Evolutionary conservation across 2,888 invertebrate species (phyloP), one percentile per base, ranked within the genome.

Genomic region (Erannis defoliaria): DNA sequence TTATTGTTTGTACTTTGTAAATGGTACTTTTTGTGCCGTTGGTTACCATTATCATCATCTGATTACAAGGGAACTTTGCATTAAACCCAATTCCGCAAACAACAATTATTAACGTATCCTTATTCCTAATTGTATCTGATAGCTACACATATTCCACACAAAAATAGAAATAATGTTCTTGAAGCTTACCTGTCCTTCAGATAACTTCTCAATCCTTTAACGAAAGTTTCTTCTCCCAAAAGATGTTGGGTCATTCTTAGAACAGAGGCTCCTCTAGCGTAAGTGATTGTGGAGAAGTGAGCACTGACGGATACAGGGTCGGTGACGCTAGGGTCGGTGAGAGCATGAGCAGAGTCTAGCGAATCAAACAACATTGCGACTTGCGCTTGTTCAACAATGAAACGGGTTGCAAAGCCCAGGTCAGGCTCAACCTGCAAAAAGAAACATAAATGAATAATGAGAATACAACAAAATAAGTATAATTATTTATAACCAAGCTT

Each of bases 301-400:
- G 82, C 88, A 12, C 86, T 84, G 5, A 96, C 94, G 66, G 95
- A 93, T 0, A 80, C 64, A 0, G 95, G 95, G 6, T 94, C 93
- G n/a, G 86, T 87, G 0, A 95, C 95, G 1, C 73, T 71, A 0
- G 81, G 77, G 56, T 94, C 82, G 0, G 94, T 95, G 66, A 97
- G 86, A 0, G 97, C 90, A 67, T 95, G 94, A 0, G 94, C 94
- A 5, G 80, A 76, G 12, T 84, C 82, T 0, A 93, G 79, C 19
- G 95, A 94, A 73, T 97, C 97, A 19, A 87, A 85, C 1, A 83
- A 80, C 81, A 96, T 91, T 0, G 95, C 95, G 0, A 82, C 75
- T 33, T 97, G 96, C 0, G 96, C 71, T 74, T 96, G 95, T 55
- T 96, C 95, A 0, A 95, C 91, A 0, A 96, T 94, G 75, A 97